Percentiles rank a stretch among this genome's conserved stretches.
Evolutionary conservation across 2,797 vertebrate genomes (phyloP).

Genomic region (Etheostoma perlongum): DNA sequence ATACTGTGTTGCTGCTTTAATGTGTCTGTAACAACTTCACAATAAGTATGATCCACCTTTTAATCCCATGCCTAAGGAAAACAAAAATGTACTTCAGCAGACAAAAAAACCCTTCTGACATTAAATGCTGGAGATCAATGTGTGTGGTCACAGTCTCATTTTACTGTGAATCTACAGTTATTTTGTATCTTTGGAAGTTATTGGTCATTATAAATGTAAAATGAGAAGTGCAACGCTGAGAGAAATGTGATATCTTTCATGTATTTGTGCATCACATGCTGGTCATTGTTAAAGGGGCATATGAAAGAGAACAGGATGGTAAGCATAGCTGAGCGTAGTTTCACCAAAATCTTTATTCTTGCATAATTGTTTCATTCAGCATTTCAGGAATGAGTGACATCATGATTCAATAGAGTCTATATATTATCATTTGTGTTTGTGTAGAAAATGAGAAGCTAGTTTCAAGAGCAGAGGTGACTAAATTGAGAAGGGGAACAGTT

Average conservation of each 20-base stretch:
- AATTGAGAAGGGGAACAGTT: background rate
- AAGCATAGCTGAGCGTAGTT: constrained; percentile 41
- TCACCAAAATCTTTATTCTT: constrained; percentile 32
- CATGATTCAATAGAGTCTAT: constrained; percentile 39
- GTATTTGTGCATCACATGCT: constrained; percentile 21
- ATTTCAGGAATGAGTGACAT: constrained; percentile 59
- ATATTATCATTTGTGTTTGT: constrained; percentile 24
- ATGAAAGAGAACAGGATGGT: constrained; percentile 8
- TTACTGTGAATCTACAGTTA: constrained; percentile 34
- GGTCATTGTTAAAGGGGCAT: constrained; percentile 23
- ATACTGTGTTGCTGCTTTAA: constrained; percentile 29
- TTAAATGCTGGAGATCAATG: constrained; percentile 53
- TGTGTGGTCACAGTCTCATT: constrained; percentile 40
- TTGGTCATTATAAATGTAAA: constrained; percentile 42
- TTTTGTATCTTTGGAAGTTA: constrained; percentile 43
- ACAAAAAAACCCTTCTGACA: constrained; percentile 41
- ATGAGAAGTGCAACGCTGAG: constrained; percentile 30
- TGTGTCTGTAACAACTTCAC: constrained; percentile 31
- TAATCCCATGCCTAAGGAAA: constrained; percentile 9
- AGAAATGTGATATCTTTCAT: constrained; percentile 24
- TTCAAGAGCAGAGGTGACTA: background rate
- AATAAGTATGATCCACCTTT: constrained; percentile 18
- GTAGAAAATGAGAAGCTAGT: background rate
- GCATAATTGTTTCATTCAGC: constrained; percentile 41
- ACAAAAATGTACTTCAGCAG: constrained; percentile 38